These are phyloP conservation scores for Zosterops hypoxanthus DNA, from an alignment of 2,113 vertebrate species.

Conservation along the genomic window DNA sequence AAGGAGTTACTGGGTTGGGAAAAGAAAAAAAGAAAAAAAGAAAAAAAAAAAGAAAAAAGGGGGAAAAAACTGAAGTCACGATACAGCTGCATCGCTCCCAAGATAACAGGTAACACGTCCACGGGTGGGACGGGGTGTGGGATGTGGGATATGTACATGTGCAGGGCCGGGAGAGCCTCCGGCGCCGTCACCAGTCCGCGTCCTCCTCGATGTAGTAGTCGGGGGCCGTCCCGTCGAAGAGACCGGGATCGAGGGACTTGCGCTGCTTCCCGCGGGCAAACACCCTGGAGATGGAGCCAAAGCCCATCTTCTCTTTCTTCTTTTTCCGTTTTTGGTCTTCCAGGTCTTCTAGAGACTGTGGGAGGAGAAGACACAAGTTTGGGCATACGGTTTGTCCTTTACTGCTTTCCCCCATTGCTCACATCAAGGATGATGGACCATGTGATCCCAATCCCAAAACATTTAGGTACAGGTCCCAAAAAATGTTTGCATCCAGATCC, in stretches of 20 bases:
- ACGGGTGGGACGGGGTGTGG: conserved; percentile 70
- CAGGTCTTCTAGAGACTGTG: conserved; percentile 96
- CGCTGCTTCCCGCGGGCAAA: conserved; percentile 96
- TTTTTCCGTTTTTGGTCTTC: conserved; percentile 98
- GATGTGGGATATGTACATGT: conserved; percentile 74
- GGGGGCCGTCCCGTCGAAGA: conserved; percentile 96
- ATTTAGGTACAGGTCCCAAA: no score
- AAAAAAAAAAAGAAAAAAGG: not conserved
- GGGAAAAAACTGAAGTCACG: conserved; percentile 72
- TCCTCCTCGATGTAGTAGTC: conserved; percentile 99
- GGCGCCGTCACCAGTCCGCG: conserved; percentile 92
- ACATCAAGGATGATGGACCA: fast-evolving
- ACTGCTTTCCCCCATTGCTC: fast-evolving
- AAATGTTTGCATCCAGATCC: not conserved
- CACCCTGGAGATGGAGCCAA: conserved; percentile 95
- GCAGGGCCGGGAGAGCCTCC: not conserved
- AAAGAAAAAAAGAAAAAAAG: not conserved
- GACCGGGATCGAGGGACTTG: conserved; percentile 93
- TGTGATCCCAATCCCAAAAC: no score
- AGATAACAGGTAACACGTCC: conserved; percentile 81
- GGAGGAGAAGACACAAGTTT: not conserved
- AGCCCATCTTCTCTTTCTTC: conserved; percentile 88
- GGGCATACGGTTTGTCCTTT: fast-evolving
- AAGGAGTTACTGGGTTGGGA: conserved; percentile 50
- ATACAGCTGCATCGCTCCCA: conserved; percentile 76